phyloP scores from a whole-genome alignment of 2,113 vertebrate genomes.

The Alethe diademata region DNA sequence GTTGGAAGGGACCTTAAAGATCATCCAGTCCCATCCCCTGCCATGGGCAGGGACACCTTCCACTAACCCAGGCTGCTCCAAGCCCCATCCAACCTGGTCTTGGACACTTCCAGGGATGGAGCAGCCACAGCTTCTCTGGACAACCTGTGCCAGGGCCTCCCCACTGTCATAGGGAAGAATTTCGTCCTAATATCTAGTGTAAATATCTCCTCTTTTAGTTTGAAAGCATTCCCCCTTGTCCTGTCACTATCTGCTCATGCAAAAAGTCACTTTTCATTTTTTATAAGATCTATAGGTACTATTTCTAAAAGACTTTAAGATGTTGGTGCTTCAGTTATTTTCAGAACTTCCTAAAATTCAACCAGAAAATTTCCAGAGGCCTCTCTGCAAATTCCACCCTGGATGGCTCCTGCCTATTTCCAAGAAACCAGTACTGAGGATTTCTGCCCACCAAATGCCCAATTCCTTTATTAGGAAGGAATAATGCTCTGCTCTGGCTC shows the following conservation, averaged over 20 bases:
- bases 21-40: not conserved
- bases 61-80: not conserved
- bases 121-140: not conserved
- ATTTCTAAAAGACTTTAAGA: not conserved
- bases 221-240: not conserved
- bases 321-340: not conserved
- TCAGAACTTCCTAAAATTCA: not conserved
- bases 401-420: not conserved
- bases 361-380: not conserved
- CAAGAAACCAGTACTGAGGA: not conserved
- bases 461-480: not conserved
- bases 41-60: not conserved
- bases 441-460: not conserved
- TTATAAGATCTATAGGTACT: not conserved
- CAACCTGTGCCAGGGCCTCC: not conserved
- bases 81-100: rapidly evolving
- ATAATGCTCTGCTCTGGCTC: not conserved
- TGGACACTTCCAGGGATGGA: not conserved
- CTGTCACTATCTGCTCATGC: not conserved
- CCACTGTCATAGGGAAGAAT: not conserved
- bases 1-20: not conserved
- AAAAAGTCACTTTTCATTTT: not conserved
- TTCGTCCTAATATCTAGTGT: not conserved
- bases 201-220: not conserved
- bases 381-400: not conserved